Conservation (phyloP, 2,113 vertebrate genomes). For the Heptranchias perlo region DNA sequence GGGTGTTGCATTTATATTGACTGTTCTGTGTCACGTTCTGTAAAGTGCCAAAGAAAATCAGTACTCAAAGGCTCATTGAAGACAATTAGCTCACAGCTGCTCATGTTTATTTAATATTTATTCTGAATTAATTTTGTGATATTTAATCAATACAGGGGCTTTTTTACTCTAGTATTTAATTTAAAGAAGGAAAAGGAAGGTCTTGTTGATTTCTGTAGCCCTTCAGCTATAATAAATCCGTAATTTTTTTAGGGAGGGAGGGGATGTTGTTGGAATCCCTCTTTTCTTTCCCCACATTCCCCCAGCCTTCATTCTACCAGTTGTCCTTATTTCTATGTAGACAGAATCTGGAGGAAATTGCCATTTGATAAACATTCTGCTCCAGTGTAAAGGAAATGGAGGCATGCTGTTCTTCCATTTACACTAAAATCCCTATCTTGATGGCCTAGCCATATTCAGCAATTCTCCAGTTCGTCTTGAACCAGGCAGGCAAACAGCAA, state of each 20-base stretch:
- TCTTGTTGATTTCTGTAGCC: background rate
- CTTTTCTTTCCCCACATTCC: background rate
- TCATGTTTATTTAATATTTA: constrained; percentile 18
- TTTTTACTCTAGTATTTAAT: background rate
- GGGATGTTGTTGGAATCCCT: background rate
- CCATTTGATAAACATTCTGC: background rate
- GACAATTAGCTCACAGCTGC: constrained; percentile 1
- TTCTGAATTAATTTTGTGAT: constrained; percentile 20
- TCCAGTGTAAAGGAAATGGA: background rate
- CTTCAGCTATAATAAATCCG: background rate
- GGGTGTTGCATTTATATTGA: background rate
- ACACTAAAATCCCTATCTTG: background rate
- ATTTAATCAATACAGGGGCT: background rate
- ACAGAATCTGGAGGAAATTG: background rate
- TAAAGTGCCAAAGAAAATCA: background rate
- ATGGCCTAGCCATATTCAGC: background rate
- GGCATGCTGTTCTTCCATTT: background rate
- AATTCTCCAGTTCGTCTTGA: background rate
- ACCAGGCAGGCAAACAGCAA: background rate
- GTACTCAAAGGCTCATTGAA: background rate
- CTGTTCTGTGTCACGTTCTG: background rate
- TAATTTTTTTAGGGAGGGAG: background rate
- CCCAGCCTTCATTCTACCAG: background rate
- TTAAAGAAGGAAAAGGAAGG: background rate
- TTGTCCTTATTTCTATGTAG: background rate